Evolutionary conservation across 1,140 invertebrate species (phyloP).

Genomic region (Drosophila cardini): DNA sequence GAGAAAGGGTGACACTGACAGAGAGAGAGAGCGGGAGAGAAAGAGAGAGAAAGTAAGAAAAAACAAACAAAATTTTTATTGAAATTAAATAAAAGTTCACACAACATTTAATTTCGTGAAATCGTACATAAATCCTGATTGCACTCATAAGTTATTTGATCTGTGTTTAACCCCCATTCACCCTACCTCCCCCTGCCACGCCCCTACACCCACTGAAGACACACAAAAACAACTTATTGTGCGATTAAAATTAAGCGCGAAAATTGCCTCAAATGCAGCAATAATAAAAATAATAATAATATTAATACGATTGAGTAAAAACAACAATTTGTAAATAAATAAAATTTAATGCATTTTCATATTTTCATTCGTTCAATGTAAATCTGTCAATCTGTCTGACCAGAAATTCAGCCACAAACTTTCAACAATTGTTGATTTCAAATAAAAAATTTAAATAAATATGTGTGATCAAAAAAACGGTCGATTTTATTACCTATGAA

Average conservation of each 20-base stretch:
- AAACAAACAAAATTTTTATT: background rate
- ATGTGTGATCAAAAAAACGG: too few species aligned
- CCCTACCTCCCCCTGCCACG: too few species aligned
- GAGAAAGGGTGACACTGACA: background rate
- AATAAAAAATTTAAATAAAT: slow-evolving; percentile 13
- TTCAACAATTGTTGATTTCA: slow-evolving; percentile 32
- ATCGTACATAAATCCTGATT: background rate
- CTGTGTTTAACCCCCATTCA: background rate
- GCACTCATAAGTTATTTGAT: slow-evolving; percentile 17
- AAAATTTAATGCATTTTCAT: slow-evolving; percentile 20
- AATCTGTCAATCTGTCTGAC: slow-evolving; percentile 4
- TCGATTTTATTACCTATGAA: background rate
- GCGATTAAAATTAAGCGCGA: slow-evolving; percentile 8
- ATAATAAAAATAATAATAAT: slow-evolving; percentile 4
- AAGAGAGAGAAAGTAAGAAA: background rate
- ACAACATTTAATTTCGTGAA: background rate
- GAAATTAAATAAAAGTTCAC: slow-evolving; percentile 1
- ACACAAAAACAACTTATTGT: background rate
- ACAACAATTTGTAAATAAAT: slow-evolving; percentile 37
- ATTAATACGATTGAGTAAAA: slow-evolving; percentile 5
- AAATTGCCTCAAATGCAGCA: slow-evolving; percentile 3
- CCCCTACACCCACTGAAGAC: too few species aligned
- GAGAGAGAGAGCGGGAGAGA: too few species aligned
- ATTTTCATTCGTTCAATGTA: slow-evolving; percentile 11
- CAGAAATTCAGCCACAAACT: background rate